Base-by-base conservation (phyloP, 2,888 invertebrate genomes). In the Amphipyra tragopoginis region DNA sequence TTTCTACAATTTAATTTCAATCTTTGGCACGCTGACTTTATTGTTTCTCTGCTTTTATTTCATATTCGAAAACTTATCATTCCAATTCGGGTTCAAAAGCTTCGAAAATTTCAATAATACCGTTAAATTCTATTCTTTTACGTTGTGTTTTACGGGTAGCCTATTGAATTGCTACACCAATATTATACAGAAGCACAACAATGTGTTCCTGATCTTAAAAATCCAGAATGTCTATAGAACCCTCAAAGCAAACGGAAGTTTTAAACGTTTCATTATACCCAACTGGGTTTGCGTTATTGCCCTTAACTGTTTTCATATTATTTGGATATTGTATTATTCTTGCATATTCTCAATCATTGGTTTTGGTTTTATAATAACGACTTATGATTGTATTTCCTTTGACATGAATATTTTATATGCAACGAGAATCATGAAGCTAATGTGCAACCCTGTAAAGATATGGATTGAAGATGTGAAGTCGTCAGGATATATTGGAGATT, bases 401-500 rank as follows among this genome's bases (percentile, higher is more conserved):
- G 66, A 65, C 1, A 5, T 65, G 3, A 65, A 65, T 38, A 1
- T 65, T 8, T 2, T 51, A 0, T 65, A 66, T 38, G 65, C 58
- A 21, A 45, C 58, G 8, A 33, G 36, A 2, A 40, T 58, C 5
- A 58, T 65, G 40, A 45, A 65, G 9, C 5, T 65, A 1, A 21
- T n/a, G 33, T 13, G 34, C 14, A 38, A 50, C 40, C 15, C 50
- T 47, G 10, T 50, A 7, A 33, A 0, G 6, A 2, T 42, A 33
- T 65, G 66, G 66, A 36, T 47, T 10, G 4, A 47, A 33, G 58
- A 36, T 11, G 10, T 58, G 10, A 29, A 42, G 9, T 8, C 45
- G 1, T 42, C 45, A 33, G 26, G 7, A 13, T 10, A 7, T n/a
- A 1, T 13, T 13, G 13, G 5, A 65, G 10, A 33, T 38, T 3